Percentiles rank a stretch among this genome's conserved stretches.
phyloP scores from a whole-genome alignment of 2,113 vertebrate genomes.

The Melanotaenia duboulayi region DNA sequence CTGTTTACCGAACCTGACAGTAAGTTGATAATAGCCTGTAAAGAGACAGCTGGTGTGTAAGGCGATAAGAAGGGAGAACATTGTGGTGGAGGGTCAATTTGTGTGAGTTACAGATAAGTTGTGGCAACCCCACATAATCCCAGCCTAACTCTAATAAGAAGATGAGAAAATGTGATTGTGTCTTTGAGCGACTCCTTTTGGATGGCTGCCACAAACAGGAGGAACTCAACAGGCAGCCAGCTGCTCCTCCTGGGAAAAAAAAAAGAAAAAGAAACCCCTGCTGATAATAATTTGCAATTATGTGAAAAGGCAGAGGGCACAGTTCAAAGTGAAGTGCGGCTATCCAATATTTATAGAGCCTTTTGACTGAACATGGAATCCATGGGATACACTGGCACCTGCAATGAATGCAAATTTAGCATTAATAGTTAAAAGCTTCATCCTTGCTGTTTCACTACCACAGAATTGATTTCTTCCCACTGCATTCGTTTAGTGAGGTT shows the following conservation, averaged over 20 bases:
- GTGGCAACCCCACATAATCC: constrained; percentile 66
- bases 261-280: constrained; percentile 6
- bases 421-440: constrained; percentile 67
- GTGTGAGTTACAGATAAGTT: constrained; percentile 63
- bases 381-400: constrained; percentile 8
- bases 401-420: constrained; percentile 57
- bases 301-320: constrained; percentile 59
- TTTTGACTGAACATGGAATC: constrained; percentile 30
- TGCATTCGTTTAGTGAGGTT: constrained; percentile 65
- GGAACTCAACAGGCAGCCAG: constrained; percentile 49
- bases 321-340: constrained; percentile 57
- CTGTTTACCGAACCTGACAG: constrained; percentile 4
- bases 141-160: constrained; percentile 66
- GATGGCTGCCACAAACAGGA: constrained; percentile 41
- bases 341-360: constrained; percentile 66
- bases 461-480: constrained; percentile 71
- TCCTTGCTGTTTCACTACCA: constrained; percentile 51
- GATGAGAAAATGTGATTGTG: constrained; percentile 74
- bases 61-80: constrained; percentile 61
- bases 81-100: constrained; percentile 70
- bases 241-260: constrained; percentile 33
- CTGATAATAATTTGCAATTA: constrained; percentile 62
- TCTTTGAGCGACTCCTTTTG: constrained; percentile 61
- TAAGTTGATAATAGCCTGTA: constrained; percentile 41
- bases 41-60: constrained; percentile 35